phyloP scores from a whole-genome alignment of 2,113 vertebrate species.

The Spilogale gracilis region DNA sequence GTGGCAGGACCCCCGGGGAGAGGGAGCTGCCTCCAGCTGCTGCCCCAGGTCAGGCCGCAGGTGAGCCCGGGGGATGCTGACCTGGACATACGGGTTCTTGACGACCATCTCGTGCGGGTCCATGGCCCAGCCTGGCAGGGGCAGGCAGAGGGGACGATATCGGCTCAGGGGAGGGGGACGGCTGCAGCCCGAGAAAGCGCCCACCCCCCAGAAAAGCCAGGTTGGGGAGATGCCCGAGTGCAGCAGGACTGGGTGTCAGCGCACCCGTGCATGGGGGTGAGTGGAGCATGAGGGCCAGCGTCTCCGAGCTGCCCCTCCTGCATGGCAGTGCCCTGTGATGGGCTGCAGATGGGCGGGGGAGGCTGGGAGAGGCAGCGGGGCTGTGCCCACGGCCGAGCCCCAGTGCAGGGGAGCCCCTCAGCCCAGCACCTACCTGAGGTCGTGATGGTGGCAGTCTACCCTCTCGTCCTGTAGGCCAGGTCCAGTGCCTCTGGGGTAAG shows the following conservation, averaged over 20 bases:
- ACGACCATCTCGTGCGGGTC: slow-evolving; percentile 85
- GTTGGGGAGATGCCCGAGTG: not conserved
- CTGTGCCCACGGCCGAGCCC: not conserved
- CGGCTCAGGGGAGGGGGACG: not conserved
- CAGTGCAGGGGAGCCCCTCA: not conserved
- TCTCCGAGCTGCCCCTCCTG: not conserved
- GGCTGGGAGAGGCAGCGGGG: not conserved
- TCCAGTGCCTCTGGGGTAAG: not conserved
- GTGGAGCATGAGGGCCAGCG: not conserved
- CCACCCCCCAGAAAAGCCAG: not conserved
- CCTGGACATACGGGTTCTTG: slow-evolving; percentile 89
- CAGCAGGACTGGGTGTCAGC: not conserved
- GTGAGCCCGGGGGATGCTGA: slow-evolving; percentile 90
- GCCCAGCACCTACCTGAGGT: slow-evolving; percentile 68
- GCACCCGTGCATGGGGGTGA: accelerated
- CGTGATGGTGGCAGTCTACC: not conserved
- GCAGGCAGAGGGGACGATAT: not conserved
- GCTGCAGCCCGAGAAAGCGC: not conserved
- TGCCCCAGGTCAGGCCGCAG: slow-evolving; percentile 85
- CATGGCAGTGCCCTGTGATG: not conserved
- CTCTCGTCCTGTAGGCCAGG: not conserved
- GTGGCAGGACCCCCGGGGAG: slow-evolving; percentile 64
- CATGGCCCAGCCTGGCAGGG: slow-evolving; percentile 77
- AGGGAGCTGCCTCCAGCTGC: slow-evolving; percentile 67
- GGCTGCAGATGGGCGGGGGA: not conserved